Evolutionary conservation across 2,797 vertebrate genomes (phyloP), one percentile per base, ranked within the genome.

Genomic region (Protonibea diacanthus): DNA sequence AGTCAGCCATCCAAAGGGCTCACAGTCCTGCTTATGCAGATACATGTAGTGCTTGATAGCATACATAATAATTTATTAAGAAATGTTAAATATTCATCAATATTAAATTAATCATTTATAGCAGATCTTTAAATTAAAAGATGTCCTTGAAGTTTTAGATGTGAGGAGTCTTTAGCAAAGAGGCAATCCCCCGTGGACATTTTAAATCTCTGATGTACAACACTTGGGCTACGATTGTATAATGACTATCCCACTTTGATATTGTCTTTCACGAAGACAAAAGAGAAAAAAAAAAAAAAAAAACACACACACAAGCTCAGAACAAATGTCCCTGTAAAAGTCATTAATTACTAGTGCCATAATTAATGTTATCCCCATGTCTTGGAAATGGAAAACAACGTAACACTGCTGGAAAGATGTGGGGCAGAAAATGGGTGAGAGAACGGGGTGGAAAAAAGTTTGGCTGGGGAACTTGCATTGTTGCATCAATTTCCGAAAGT

Each of bases 81-180:
- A 94, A 94, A 93, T 93, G 86, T 95, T 93, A 94, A 95, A 94
- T 96, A 95, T 95, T 95, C 90, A 95, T 95, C 89, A 91, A 94
- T 94, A 93, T 92, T 92, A 91, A 94, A 95, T 94, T 91, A 94
- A 95, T 94, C 83, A 95, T 95, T 95, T 93, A 95, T 92, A 93
- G 82, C 81, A 92, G 89, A 95, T 95, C 87, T 94, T 94, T 94
- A 93, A 94, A 94, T 94, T 92, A 95, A 93, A 94, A 87, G 79
- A 73, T 90, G 93, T 90, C 93, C 93, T 94, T 95, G 93, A 94
- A 91, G 90, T 92, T 94, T 91, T 82, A 91, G 90, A 93, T 94
- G 90, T 87, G 84, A 92, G 80, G 74, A 87, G 78, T 92, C 88
- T 92, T 93, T 80, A 85, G 81, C 80, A 86, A 86, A 84, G 83